These are phyloP conservation scores for Masnerella sp. DNA, from an alignment of 2,888 invertebrate species.

Conservation along the genomic window DNA sequence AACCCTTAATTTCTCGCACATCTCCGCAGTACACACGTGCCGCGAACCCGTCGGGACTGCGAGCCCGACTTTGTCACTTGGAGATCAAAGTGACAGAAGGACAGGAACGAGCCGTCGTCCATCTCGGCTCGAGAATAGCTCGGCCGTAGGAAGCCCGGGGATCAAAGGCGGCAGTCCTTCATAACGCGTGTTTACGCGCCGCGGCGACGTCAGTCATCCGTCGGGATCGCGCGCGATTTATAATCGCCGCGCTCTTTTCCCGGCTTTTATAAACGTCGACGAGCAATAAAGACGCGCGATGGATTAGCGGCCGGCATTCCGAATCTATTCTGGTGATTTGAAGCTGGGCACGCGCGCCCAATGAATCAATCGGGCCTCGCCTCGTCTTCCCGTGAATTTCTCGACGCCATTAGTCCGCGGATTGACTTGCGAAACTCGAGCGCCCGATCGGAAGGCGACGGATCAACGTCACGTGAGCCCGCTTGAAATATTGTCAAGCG, in stretches of 20 bases:
- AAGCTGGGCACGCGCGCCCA: constrained; percentile 77
- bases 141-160: constrained; percentile 31
- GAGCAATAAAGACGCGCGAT: constrained; percentile 76
- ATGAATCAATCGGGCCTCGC: constrained; percentile 76
- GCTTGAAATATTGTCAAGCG: constrained; percentile 47
- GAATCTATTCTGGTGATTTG: constrained; percentile 78
- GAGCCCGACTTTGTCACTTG: constrained; percentile 36
- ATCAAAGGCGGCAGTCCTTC: constrained; percentile 56
- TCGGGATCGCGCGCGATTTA: constrained; percentile 66
- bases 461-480: constrained; percentile 42
- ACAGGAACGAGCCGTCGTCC: constrained; percentile 27
- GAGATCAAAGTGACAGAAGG: constrained; percentile 46
- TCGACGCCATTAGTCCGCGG: constrained; percentile 54
- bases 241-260: constrained; percentile 67
- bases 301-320: constrained; percentile 76
- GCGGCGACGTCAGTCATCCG: constrained; percentile 60
- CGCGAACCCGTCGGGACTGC: constrained; percentile 9
- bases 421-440: constrained; percentile 57
- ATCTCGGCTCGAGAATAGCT: constrained; percentile 38
- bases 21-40: too few species aligned
- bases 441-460: constrained; percentile 52
- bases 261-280: constrained; percentile 74
- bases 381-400: constrained; percentile 51
- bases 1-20: too few species aligned
- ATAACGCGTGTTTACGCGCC: constrained; percentile 53